Evolutionary conservation across 2,888 invertebrate species (phyloP), one percentile per base, ranked within the genome.

Genomic region (Mystacides longicornis): DNA sequence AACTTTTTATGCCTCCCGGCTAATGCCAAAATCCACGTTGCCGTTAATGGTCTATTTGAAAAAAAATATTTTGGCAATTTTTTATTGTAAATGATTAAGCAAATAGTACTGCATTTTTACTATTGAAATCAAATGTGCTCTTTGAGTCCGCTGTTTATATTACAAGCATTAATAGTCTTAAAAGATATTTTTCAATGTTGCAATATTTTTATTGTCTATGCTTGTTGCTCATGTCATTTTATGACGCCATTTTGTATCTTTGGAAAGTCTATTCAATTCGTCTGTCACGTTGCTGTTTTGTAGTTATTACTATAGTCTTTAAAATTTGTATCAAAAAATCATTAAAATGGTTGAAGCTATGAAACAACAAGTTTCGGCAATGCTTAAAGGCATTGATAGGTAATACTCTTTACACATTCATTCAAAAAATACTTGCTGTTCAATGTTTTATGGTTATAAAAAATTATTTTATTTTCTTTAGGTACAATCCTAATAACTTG

Each of bases 401-500:
- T 93, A 78, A 37, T 23, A 54, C 55, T 23, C 51, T 46, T n/a
- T 5, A n/a, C n/a, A n/a, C n/a, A 4, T 48, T 48, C 14, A 48
- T 45, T 20, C 45, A 14, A 43, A 5, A 43, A 43, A 16, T 14
- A 18, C 9, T 43, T 16, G 5, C n/a, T 43, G 11, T 43, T n/a
- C n/a, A n/a, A n/a, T n/a, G n/a, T n/a, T n/a, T n/a, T 7, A 31
- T 14, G 14, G 7, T 31, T 31, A 14, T 31, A 11, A 46, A 19
- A 3, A 20, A 11, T 20, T 20, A 46, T 23, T 9, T 43, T 7
- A 21, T 45, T 23, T 31, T 5, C 23, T 50, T 33, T 20, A 95
- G 97, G 66, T 98, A 98, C 71, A 98, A 98, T 73, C 97, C 97
- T 19, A 93, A 95, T 59, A 96, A 98, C 74, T 80, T 97, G 46